Conservation (phyloP, 2,113 vertebrate genomes). For the Peromyscus maniculatus region DNA sequence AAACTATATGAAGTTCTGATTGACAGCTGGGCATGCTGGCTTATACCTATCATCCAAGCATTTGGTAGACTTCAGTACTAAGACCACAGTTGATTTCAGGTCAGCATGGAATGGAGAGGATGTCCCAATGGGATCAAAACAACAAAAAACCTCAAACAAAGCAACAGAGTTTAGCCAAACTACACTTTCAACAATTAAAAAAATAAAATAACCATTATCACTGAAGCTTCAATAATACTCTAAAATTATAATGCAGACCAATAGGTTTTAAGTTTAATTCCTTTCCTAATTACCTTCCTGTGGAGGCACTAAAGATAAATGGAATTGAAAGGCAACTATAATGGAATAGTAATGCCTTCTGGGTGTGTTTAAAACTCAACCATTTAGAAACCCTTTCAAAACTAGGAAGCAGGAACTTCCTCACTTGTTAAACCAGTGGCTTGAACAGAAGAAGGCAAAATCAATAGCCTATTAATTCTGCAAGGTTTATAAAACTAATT, state of each 20-base stretch:
- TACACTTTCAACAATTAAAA: background rate
- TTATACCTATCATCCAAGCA: background rate
- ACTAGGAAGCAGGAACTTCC: background rate
- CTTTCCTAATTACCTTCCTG: constrained; percentile 30
- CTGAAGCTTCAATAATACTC: background rate
- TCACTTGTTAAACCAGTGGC: background rate
- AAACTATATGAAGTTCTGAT: background rate
- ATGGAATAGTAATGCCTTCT: constrained; percentile 25
- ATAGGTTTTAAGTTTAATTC: constrained; percentile 36
- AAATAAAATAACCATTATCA: background rate
- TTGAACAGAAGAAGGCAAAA: constrained; percentile 1
- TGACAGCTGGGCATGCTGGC: background rate
- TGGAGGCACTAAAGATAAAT: constrained; percentile 38
- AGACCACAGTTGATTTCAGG: background rate
- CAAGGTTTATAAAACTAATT: constrained; percentile 41
- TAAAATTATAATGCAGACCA: constrained; percentile 34
- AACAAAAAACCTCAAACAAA: background rate
- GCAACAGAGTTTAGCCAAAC: background rate
- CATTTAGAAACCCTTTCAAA: constrained; percentile 54
- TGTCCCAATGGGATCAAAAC: background rate
- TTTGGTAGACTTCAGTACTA: background rate
- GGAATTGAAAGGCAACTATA: background rate
- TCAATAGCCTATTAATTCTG: background rate
- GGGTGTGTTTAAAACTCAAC: background rate
- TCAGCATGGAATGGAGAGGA: background rate